These are phyloP conservation scores for Hirundichthys speculiger DNA, from an alignment of 2,113 vertebrate genomes.

Conservation along the genomic window DNA sequence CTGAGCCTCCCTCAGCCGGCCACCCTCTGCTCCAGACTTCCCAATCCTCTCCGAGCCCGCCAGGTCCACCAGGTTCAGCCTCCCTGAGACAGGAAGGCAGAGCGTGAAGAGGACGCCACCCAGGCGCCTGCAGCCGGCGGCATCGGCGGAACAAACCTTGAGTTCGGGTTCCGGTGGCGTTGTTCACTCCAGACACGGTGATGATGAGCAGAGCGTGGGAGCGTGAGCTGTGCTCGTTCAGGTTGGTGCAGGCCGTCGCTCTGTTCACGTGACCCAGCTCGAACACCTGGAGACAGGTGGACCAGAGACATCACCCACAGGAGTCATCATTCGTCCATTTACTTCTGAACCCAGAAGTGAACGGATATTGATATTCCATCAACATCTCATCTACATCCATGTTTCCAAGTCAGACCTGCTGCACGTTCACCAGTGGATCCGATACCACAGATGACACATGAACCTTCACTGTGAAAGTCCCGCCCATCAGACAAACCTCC, in stretches of 20 bases:
- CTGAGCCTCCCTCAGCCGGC: constrained; percentile 91
- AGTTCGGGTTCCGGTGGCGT: constrained; percentile 87
- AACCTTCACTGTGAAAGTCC: too few relatives aligned
- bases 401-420: too few relatives aligned
- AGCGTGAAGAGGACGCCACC: neutral
- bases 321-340: too few relatives aligned
- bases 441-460: too few relatives aligned
- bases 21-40: constrained; percentile 92
- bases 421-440: too few relatives aligned
- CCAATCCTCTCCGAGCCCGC: constrained; percentile 94
- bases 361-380: too few relatives aligned
- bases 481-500: too few relatives aligned
- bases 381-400: too few relatives aligned
- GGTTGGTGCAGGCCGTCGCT: constrained; percentile 91
- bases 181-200: constrained; percentile 86
- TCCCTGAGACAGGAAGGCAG: constrained; percentile 76
- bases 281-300: constrained; percentile 83
- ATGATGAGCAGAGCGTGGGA: constrained; percentile 94
- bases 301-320: neutral
- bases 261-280: constrained; percentile 90
- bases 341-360: too few relatives aligned
- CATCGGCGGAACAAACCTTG: constrained; percentile 69
- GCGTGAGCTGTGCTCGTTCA: constrained; percentile 95
- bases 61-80: constrained; percentile 96
- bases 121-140: too few relatives aligned